Evolutionary conservation across 2,888 invertebrate species (phyloP).

Genomic region (Oscheius onirici): DNA sequence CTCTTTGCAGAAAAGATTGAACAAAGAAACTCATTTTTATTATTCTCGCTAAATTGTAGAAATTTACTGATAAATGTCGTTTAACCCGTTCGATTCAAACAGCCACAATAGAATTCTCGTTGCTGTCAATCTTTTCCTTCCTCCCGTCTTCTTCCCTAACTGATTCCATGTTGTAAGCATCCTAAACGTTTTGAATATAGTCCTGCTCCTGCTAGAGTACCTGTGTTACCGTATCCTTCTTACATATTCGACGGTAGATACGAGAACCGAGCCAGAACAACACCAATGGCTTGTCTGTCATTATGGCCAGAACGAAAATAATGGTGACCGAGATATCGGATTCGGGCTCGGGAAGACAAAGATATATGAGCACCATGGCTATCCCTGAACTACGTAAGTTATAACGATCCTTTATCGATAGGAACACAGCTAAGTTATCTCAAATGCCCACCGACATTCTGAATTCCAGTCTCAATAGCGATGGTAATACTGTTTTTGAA

Average conservation of each 20-base stretch:
- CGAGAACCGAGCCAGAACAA: slow-evolving; percentile 31
- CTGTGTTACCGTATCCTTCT: slow-evolving; percentile 20
- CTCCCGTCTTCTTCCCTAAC: neutral
- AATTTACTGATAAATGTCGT: no score
- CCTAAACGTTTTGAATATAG: neutral
- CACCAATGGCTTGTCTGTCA: slow-evolving; percentile 48
- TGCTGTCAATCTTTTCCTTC: neutral
- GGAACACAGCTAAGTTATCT: no score
- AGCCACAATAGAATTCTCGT: neutral
- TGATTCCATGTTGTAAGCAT: neutral
- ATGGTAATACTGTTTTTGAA: slow-evolving; percentile 46
- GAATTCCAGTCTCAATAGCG: slow-evolving; percentile 58
- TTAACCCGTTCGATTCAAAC: neutral
- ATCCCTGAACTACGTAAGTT: no score
- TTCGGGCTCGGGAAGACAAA: slow-evolving; percentile 46
- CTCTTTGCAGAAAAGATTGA: no score
- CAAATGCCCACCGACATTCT: slow-evolving; percentile 42
- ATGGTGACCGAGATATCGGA: slow-evolving; percentile 47
- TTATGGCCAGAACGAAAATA: slow-evolving; percentile 42
- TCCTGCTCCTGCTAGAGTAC: neutral
- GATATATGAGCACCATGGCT: slow-evolving; percentile 45
- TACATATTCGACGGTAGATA: neutral
- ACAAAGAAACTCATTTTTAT: no score
- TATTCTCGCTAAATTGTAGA: no score
- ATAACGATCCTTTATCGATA: no score